Evolutionary conservation across 2,888 invertebrate species (phyloP).

Genomic region (Coleophora deauratella): DNA sequence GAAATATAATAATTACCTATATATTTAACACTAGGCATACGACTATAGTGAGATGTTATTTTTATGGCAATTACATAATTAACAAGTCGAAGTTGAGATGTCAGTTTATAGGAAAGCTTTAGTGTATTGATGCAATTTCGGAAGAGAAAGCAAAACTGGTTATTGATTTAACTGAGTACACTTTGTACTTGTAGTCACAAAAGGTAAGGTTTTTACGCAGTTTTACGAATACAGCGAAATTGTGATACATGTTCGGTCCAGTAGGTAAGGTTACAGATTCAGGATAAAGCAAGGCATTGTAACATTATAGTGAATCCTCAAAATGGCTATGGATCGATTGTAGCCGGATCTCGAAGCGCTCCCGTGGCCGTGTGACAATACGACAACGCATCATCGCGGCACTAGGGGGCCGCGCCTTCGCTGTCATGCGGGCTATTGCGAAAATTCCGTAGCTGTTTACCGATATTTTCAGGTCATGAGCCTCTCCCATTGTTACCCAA

Average conservation of each 20-base stretch:
- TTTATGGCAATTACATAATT: conserved; percentile 24
- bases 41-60: conserved; percentile 3
- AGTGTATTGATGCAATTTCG: too few relatives aligned
- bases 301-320: conserved; percentile 35
- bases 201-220: too few relatives aligned
- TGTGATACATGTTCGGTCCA: too few relatives aligned
- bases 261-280: too few relatives aligned
- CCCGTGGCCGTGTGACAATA: conserved; percentile 35
- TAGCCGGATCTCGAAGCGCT: conserved; percentile 28
- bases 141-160: too few relatives aligned
- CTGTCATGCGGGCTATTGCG: conserved; percentile 37
- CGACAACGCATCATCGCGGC: conserved; percentile 28
- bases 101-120: too few relatives aligned
- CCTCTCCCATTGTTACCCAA: too few relatives aligned
- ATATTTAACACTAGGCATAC: too few relatives aligned
- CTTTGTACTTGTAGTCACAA: too few relatives aligned
- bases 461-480: conserved; percentile 9
- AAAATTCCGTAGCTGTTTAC: conserved; percentile 33
- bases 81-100: neutral
- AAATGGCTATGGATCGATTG: conserved; percentile 43
- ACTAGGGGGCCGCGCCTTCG: conserved; percentile 35
- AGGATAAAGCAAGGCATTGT: conserved; percentile 23
- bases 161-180: too few relatives aligned
- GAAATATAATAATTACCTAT: conserved; percentile 24
- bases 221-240: too few relatives aligned